Evolutionary conservation across 2,113 vertebrate genomes (phyloP).

Genomic region (Romanogobio albipinnatus): DNA sequence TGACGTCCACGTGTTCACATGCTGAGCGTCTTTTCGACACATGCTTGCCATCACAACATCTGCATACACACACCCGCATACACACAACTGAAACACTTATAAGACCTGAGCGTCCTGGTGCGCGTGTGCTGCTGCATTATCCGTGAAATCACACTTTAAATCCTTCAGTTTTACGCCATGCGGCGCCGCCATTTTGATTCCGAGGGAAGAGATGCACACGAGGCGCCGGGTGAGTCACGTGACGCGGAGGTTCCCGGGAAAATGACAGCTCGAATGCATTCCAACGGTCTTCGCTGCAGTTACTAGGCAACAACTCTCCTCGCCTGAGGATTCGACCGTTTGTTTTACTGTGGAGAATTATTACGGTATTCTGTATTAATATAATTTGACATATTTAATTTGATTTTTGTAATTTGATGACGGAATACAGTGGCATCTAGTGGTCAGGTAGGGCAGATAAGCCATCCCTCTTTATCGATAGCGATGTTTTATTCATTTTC

Average conservation of each 20-base stretch:
- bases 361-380: not conserved
- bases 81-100: not conserved
- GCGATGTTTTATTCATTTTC: not conserved
- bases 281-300: not conserved
- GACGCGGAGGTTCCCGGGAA: constrained; percentile 55
- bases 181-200: constrained; percentile 78
- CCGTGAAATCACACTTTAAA: constrained; percentile 66
- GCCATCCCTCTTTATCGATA: not conserved
- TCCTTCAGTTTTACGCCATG: constrained; percentile 60
- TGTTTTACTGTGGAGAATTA: not conserved
- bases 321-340: not conserved
- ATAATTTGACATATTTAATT: not conserved
- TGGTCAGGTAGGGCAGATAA: not conserved
- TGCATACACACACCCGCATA: not conserved
- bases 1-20: constrained; percentile 55
- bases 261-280: not conserved
- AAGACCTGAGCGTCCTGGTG: constrained; percentile 60
- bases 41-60: not conserved
- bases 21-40: not conserved
- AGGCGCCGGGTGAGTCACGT: constrained; percentile 66
- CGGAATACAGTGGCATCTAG: constrained; percentile 44
- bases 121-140: constrained; percentile 39
- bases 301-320: not conserved
- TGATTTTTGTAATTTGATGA: not conserved
- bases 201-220: not conserved